phyloP scores from a whole-genome alignment of 2,113 vertebrate species.

The Stomatorhinus ivindoensis region DNA sequence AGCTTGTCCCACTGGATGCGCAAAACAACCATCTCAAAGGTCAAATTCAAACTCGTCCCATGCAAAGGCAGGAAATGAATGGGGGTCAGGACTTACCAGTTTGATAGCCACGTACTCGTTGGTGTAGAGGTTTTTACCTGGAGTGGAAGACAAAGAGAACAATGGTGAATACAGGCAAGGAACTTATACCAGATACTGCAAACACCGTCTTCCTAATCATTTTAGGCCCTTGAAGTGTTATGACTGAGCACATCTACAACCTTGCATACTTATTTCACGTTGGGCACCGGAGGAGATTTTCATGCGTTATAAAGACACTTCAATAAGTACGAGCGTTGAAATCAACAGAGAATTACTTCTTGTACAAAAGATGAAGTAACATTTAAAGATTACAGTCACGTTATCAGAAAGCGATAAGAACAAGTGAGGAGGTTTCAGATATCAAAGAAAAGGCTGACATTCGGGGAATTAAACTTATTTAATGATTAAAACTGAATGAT shows the following conservation, averaged over 20 bases:
- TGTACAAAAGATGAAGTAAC: background rate
- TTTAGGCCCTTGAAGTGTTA: background rate
- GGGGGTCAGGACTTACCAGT: conserved; percentile 74
- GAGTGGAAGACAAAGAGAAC: conserved; percentile 44
- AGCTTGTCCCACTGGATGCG: background rate
- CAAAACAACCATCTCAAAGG: background rate
- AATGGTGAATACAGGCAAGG: conserved; percentile 4
- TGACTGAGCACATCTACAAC: background rate
- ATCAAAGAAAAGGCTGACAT: background rate
- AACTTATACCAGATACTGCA: background rate
- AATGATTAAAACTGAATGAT: background rate
- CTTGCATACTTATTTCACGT: background rate
- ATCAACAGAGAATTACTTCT: background rate
- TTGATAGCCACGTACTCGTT: conserved; percentile 98
- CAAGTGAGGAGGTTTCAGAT: background rate
- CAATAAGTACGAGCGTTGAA: background rate
- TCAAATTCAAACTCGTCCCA: background rate
- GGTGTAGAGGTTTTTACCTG: conserved; percentile 98
- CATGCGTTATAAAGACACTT: background rate
- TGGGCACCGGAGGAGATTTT: background rate
- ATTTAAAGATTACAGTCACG: background rate
- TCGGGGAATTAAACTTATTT: background rate
- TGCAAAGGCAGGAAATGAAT: background rate
- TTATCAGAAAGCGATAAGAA: background rate
- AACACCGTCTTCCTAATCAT: background rate